These are phyloP conservation scores for Myripristis jacobus DNA, from an alignment of 2,797 vertebrate genomes.

Conservation along the genomic window DNA sequence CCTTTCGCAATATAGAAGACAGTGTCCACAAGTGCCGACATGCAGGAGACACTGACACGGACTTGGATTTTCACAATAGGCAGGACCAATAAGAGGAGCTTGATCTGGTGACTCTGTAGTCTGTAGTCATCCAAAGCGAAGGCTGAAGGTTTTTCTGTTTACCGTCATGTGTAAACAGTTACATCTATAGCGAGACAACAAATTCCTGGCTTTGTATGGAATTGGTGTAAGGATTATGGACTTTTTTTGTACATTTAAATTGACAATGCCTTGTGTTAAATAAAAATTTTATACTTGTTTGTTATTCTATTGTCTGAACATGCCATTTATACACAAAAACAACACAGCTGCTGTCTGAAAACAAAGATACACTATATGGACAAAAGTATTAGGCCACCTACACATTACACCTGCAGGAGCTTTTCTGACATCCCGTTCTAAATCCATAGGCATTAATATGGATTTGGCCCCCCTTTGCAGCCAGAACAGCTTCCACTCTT, in stretches of 20 bases:
- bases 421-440: too few relatives aligned
- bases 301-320: neutral
- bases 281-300: slow-evolving; percentile 31
- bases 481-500: too few relatives aligned
- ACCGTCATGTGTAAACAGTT: neutral
- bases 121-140: neutral
- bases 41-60: neutral
- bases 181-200: neutral
- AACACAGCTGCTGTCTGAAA: too few relatives aligned
- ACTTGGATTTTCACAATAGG: neutral
- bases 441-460: too few relatives aligned
- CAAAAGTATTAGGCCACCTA: too few relatives aligned
- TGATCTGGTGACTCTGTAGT: too few relatives aligned
- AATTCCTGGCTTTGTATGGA: neutral
- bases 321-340: neutral
- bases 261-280: slow-evolving; percentile 48
- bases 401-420: too few relatives aligned
- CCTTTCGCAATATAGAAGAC: slow-evolving; percentile 89
- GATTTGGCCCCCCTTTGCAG: too few relatives aligned
- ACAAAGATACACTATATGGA: too few relatives aligned
- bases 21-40: neutral
- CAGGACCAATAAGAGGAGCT: too few relatives aligned
- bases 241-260: slow-evolving; percentile 8
- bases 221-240: neutral
- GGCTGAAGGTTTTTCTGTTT: fast-evolving